These are phyloP conservation scores for Rhadina sibilatrix DNA, from an alignment of 2,113 vertebrate genomes.

Conservation along the genomic window DNA sequence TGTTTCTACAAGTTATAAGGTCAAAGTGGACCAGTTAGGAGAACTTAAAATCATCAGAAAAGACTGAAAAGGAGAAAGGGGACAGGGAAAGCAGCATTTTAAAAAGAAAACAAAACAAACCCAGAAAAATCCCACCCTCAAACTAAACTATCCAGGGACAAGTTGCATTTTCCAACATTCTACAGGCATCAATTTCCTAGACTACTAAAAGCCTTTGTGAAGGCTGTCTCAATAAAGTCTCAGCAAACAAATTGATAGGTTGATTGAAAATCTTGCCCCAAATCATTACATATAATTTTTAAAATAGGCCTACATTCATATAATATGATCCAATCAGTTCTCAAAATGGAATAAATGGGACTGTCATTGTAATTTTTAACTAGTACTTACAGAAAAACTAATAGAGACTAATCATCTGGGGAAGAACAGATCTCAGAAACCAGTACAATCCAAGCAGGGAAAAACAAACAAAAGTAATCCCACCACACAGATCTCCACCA, in stretches of 20 bases:
- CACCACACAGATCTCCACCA: neutral
- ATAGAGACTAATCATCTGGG: neutral
- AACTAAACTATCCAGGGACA: neutral
- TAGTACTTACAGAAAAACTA: neutral
- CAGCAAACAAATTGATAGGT: neutral
- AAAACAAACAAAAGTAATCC: neutral
- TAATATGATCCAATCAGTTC: neutral
- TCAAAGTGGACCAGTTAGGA: neutral
- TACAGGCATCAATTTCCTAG: neutral
- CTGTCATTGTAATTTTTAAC: neutral
- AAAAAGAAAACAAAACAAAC: neutral
- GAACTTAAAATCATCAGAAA: neutral
- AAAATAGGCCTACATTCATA: neutral
- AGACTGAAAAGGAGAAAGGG: neutral
- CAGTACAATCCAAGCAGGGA: neutral
- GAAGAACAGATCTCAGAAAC: neutral
- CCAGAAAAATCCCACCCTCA: neutral
- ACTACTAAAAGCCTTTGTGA: neutral
- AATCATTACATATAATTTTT: neutral
- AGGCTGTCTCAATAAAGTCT: neutral
- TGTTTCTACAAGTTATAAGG: constrained; percentile 10
- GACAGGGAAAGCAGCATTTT: neutral
- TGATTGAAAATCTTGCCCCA: neutral
- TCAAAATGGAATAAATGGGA: neutral
- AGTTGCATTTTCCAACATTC: neutral